Evolutionary conservation across 2,888 invertebrate species (phyloP).

Genomic region (Acronicta alni): DNA sequence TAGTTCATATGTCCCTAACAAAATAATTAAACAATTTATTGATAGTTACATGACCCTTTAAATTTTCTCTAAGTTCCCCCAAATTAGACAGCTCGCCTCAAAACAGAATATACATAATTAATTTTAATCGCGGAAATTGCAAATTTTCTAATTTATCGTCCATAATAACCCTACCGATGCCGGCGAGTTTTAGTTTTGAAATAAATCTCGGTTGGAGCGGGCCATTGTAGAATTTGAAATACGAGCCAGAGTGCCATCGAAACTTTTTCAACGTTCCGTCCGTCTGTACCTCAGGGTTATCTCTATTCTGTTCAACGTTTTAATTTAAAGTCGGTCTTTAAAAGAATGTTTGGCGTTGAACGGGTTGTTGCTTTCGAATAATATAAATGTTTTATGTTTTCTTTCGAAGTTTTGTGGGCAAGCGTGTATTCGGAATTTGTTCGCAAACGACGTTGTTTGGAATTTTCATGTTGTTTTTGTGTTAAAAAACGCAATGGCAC

Average conservation of each 20-base stretch:
- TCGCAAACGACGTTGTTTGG: constrained; percentile 20
- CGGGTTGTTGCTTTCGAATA: constrained; percentile 35
- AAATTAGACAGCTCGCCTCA: constrained; percentile 43
- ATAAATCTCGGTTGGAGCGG: constrained; percentile 53
- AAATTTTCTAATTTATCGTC: constrained; percentile 57
- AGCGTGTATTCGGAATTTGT: constrained; percentile 26
- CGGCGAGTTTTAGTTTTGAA: constrained; percentile 56
- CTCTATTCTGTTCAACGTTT: constrained; percentile 46
- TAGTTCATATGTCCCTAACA: not conserved
- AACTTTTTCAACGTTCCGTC: constrained; percentile 66
- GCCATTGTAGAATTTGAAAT: constrained; percentile 67
- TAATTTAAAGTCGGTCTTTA: constrained; percentile 55
- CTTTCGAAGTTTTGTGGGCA: constrained; percentile 19
- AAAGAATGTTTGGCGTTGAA: constrained; percentile 39
- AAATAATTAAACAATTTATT: not conserved
- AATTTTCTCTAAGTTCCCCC: constrained; percentile 2
- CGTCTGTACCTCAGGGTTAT: constrained; percentile 52
- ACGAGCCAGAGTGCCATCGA: constrained; percentile 64
- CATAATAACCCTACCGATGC: constrained; percentile 52
- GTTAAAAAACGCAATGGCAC: not conserved
- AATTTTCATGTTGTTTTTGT: not conserved
- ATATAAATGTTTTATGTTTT: constrained; percentile 26
- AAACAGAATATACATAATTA: constrained; percentile 44
- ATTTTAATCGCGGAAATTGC: constrained; percentile 52
- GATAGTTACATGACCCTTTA: not conserved